Evolutionary conservation across 2,888 invertebrate species (phyloP).

Genomic region (Cephalotes varians): DNA sequence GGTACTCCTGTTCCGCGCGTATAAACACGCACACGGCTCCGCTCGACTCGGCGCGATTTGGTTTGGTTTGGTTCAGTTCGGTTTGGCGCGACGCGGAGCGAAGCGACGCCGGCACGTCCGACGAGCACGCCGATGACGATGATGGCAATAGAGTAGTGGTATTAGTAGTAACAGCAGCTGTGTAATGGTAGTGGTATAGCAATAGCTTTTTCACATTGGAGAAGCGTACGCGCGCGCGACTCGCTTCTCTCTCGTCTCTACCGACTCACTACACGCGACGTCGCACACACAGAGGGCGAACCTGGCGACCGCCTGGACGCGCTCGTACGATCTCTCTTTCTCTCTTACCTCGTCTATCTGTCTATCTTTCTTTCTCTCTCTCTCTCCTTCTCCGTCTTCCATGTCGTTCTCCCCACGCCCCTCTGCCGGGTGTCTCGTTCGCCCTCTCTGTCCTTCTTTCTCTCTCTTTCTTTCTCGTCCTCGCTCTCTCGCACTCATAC

Average conservation of each 20-base stretch:
- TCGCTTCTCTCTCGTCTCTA: slow-evolving; percentile 69
- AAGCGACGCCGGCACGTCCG: slow-evolving; percentile 38
- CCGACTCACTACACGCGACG: slow-evolving; percentile 69
- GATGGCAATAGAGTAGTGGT: slow-evolving; percentile 35
- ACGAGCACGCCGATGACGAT: slow-evolving; percentile 45
- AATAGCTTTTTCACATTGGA: slow-evolving; percentile 76
- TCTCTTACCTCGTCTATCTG: slow-evolving; percentile 63
- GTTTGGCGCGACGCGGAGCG: slow-evolving; percentile 25
- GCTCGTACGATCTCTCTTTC: slow-evolving; percentile 63
- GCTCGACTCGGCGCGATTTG: slow-evolving; percentile 11
- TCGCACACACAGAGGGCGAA: slow-evolving; percentile 76
- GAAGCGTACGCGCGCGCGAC: slow-evolving; percentile 72
- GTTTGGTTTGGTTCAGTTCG: neutral
- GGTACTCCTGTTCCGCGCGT: slow-evolving; percentile 63
- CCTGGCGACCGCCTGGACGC: slow-evolving; percentile 76
- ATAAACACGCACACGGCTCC: slow-evolving; percentile 49
- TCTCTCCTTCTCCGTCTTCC: slow-evolving; percentile 48
- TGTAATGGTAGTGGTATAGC: slow-evolving; percentile 57
- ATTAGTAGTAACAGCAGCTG: neutral
- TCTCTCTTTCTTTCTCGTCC: slow-evolving; percentile 25
- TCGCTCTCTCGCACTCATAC: slow-evolving; percentile 57
- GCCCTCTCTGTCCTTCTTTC: slow-evolving; percentile 24
- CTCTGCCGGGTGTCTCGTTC: slow-evolving; percentile 56
- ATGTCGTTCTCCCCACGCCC: slow-evolving; percentile 56
- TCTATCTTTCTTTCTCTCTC: slow-evolving; percentile 65